Evolutionary conservation across 1,140 invertebrate genomes (phyloP), one percentile per base, ranked within the genome.

Genomic region (Maconellicoccus hirsutus): DNA sequence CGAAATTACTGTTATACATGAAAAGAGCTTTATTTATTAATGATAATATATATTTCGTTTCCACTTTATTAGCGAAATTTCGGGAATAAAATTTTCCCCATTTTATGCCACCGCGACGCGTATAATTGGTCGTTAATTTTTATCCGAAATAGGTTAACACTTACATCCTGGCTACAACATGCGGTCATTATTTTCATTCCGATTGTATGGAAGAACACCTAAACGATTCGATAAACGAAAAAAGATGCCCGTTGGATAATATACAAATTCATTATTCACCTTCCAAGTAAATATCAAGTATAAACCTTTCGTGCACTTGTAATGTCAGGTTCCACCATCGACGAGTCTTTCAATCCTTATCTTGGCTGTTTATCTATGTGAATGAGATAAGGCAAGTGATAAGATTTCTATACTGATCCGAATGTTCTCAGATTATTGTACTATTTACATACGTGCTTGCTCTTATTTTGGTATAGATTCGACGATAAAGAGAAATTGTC

Each of bases 1-100:
- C 42, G 42, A 52, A 52, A 52, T 52, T 52, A 52, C 42, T 52
- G n/a, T 52, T 52, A 52, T 52, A 52, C 42, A 52, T 52, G 42
- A 52, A 52, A 52, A 52, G 42, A 6, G 42, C 42, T 52, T 52
- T 52, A 52, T 52, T 52, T 52, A 52, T 52, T 52, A 52, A 52
- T 52, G 42, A 52, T 52, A 52, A 52, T 52, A 52, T 38, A 38
- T 52, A 52, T 52, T 52, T 52, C 42, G 42, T 52, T 52, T 52
- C 42, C n/a, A 52, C 42, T 52, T 52, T 52, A 52, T 52, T 52
- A 52, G 42, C 42, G n/a, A 16, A 52, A 52, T 52, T 14, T 33
- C n/a, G n/a, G 12, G n/a, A 8, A 52, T 52, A 3, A 52, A 52
- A 16, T 16, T 52, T 19, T 16, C 33, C 33, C 6, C 6, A 38